These are phyloP conservation scores for Micronycteris hirsuta DNA, from an alignment of 2,113 vertebrate species.

Conservation along the genomic window DNA sequence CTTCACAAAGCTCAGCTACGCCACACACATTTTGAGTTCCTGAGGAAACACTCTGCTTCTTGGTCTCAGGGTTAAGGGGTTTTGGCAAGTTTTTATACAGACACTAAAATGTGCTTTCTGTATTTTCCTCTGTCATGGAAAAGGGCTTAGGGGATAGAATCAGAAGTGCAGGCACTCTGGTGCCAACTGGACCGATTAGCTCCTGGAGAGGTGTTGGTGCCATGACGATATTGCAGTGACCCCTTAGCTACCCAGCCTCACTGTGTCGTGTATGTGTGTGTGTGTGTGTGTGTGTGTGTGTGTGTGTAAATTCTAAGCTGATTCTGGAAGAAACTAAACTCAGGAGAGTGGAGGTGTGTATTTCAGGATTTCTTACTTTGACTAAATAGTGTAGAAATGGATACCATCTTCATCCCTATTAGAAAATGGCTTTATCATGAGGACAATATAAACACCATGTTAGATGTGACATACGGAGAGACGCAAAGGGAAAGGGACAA, in stretches of 20 bases:
- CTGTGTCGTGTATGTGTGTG: too few relatives aligned
- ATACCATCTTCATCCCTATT: background rate
- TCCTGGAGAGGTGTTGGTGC: background rate
- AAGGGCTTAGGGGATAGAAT: background rate
- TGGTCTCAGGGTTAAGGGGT: slow-evolving; percentile 58
- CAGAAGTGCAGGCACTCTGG: background rate
- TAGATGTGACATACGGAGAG: background rate
- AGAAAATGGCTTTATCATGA: background rate
- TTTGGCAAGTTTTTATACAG: slow-evolving; percentile 47
- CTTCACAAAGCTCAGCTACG: slow-evolving; percentile 41
- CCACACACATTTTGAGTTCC: slow-evolving; percentile 46
- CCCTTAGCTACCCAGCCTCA: background rate
- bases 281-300: background rate
- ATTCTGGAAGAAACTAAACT: background rate
- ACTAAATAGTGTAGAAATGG: background rate
- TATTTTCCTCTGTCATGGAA: background rate
- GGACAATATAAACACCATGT: background rate
- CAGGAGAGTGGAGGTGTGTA: background rate
- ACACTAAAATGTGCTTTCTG: slow-evolving; percentile 11
- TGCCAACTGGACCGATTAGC: background rate
- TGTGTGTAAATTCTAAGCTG: background rate
- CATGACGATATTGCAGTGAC: fast-evolving
- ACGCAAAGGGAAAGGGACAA: background rate
- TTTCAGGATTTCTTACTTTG: background rate
- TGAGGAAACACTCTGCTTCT: slow-evolving; percentile 29